Base-by-base conservation (phyloP, 2,113 vertebrate genomes). In the Dipodomys spectabilis region DNA sequence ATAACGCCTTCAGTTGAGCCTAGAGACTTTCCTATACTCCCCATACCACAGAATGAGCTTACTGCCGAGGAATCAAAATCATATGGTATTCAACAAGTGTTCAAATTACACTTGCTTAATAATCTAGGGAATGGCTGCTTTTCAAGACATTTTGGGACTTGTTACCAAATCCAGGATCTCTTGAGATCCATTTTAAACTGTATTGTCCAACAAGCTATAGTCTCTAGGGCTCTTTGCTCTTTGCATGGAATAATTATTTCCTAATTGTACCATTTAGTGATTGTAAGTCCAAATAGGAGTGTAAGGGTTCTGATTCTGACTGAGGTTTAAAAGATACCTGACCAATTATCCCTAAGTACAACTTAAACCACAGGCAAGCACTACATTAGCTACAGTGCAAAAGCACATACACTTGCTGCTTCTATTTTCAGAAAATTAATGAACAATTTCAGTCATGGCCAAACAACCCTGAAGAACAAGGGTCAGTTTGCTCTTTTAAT, bases 401-500 rank as follows among this genome's bases (percentile, higher is more conserved):
- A 92, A 74, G 88, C 88, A 94, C 2, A 90, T 71, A 95, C 94
- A 96, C 78, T 92, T 92, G 65, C 91, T 97, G 79, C 94, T 97
- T 97, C 94, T 97, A 97, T 97, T 97, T 97, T 96, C 94, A 96
- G 88, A 93, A 94, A 97, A 97, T 95, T 94, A 95, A 97, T 96
- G 92, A 97, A 97, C 96, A 81, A 97, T 96, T 95, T 96, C 96
- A 93, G 86, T 98, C 97, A 95, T 94, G 95, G 97, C 96, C 97
- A 98, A 96, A 97, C 97, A 97, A 89, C 86, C 73, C 95, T 94
- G 94, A 93, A 97, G 97, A 98, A 97, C 95, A 96, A 97, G 96
- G 98, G 98, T 97, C 98, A 98, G 97, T 96, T 98, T 98, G 97
- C 97, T 98, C 97, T 97, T 97, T 97, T 98, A 98, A 98, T 98